Percentiles rank a stretch among this genome's conserved stretches.
Evolutionary conservation across 1,140 invertebrate species (phyloP).

Genomic region (Neodiprion fabricii): DNA sequence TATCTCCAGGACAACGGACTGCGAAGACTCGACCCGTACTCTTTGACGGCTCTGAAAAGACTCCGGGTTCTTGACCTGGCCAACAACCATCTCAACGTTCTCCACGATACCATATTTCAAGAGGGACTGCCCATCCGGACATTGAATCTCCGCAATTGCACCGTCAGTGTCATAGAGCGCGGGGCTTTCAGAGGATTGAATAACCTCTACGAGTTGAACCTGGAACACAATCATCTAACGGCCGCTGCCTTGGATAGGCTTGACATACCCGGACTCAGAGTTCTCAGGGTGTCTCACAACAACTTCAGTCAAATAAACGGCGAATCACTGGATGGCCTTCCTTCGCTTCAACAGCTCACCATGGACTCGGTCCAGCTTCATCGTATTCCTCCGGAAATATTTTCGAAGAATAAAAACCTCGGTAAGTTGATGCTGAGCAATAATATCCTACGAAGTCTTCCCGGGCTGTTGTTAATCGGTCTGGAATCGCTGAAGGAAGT

Average conservation of each 20-base stretch:
- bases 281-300: slow-evolving; percentile 72
- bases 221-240: slow-evolving; percentile 68
- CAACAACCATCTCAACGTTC: slow-evolving; percentile 67
- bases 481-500: slow-evolving; percentile 78
- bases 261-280: slow-evolving; percentile 72
- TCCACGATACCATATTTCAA: slow-evolving; percentile 70
- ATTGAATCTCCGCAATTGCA: slow-evolving; percentile 66
- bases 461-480: slow-evolving; percentile 72
- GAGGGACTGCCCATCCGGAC: slow-evolving; percentile 67
- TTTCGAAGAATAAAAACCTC: slow-evolving; percentile 79
- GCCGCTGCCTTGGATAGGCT: slow-evolving; percentile 69
- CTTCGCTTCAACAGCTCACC: slow-evolving; percentile 70
- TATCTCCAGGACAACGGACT: slow-evolving; percentile 70
- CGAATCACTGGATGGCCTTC: slow-evolving; percentile 71
- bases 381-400: slow-evolving; percentile 71
- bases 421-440: slow-evolving; percentile 73
- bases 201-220: slow-evolving; percentile 67
- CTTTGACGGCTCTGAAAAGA: slow-evolving; percentile 68
- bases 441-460: slow-evolving; percentile 71
- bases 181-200: slow-evolving; percentile 66
- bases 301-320: slow-evolving; percentile 71
- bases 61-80: slow-evolving; percentile 72
- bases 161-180: slow-evolving; percentile 64
- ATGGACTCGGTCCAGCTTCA: slow-evolving; percentile 72
- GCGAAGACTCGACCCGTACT: slow-evolving; percentile 66